Evolutionary conservation across 2,797 vertebrate species (phyloP).

Genomic region (Anguilla megastoma): DNA sequence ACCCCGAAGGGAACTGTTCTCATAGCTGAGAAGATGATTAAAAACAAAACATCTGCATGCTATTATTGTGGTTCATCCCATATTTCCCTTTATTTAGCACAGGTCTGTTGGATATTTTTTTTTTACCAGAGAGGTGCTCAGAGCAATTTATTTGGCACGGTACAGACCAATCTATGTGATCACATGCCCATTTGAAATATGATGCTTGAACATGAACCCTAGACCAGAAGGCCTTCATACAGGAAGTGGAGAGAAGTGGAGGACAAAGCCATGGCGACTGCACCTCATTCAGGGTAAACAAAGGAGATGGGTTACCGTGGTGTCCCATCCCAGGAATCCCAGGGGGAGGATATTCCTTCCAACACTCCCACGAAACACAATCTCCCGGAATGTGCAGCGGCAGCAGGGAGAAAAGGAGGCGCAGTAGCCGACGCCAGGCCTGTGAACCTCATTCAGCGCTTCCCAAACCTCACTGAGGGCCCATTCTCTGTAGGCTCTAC

Average conservation of each 20-base stretch:
- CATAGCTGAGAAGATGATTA: slow-evolving; percentile 11
- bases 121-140: slow-evolving; percentile 20
- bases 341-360: background rate
- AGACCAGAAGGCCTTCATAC: slow-evolving; percentile 11
- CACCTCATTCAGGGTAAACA: slow-evolving; percentile 25
- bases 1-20: slow-evolving; percentile 29
- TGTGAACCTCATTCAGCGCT: background rate
- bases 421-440: background rate
- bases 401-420: slow-evolving; percentile 14
- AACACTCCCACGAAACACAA: slow-evolving; percentile 29
- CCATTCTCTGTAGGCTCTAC: slow-evolving; percentile 26
- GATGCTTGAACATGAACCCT: slow-evolving; percentile 10
- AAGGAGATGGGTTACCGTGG: slow-evolving; percentile 16
- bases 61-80: slow-evolving; percentile 23
- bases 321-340: slow-evolving; percentile 18
- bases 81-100: slow-evolving; percentile 2
- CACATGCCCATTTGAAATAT: slow-evolving; percentile 4
- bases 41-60: slow-evolving; percentile 19
- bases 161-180: background rate
- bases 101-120: slow-evolving; percentile 28
- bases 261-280: background rate
- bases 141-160: background rate
- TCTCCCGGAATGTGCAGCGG: slow-evolving; percentile 25
- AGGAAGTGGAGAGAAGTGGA: slow-evolving; percentile 24
- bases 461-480: slow-evolving; percentile 19